Percentiles rank a stretch among this genome's conserved stretches.
These are phyloP conservation scores for Platycercus adscitus DNA, from an alignment of 2,113 vertebrate species.

Conservation along the genomic window DNA sequence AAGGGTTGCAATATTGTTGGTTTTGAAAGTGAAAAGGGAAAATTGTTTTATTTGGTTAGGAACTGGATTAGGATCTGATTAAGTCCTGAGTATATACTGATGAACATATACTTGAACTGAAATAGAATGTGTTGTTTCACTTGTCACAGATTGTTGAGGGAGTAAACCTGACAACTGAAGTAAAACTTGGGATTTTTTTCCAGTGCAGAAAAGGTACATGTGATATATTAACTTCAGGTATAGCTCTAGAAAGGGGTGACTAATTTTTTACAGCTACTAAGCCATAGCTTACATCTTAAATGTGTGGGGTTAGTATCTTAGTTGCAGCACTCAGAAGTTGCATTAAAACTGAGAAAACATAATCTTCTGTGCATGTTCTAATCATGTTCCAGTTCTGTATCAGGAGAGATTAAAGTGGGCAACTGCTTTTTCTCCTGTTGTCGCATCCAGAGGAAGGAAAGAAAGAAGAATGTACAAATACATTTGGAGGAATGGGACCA, in stretches of 20 bases:
- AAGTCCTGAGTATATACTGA: not conserved
- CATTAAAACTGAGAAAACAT: not conserved
- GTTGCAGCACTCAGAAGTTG: not conserved
- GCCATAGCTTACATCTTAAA: not conserved
- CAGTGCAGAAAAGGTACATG: not conserved
- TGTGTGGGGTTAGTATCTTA: not conserved
- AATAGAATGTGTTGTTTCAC: not conserved
- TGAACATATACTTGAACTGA: not conserved
- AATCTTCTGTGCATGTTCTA: not conserved
- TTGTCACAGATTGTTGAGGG: not conserved
- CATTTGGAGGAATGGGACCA: not conserved
- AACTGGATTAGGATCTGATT: not conserved
- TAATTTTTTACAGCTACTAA: not conserved
- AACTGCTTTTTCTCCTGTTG: not conserved
- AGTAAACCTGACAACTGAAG: not conserved
- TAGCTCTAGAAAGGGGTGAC: not conserved
- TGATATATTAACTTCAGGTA: not conserved
- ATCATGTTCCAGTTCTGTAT: not conserved
- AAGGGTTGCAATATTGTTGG: not conserved
- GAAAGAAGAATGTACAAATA: fast-evolving
- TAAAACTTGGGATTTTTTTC: not conserved
- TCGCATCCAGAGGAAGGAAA: not conserved
- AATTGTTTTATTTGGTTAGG: not conserved
- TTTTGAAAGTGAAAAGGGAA: not conserved
- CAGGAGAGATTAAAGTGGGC: not conserved